Base-by-base conservation (phyloP, 1,140 invertebrate genomes). In the Cherax quadricarinatus region DNA sequence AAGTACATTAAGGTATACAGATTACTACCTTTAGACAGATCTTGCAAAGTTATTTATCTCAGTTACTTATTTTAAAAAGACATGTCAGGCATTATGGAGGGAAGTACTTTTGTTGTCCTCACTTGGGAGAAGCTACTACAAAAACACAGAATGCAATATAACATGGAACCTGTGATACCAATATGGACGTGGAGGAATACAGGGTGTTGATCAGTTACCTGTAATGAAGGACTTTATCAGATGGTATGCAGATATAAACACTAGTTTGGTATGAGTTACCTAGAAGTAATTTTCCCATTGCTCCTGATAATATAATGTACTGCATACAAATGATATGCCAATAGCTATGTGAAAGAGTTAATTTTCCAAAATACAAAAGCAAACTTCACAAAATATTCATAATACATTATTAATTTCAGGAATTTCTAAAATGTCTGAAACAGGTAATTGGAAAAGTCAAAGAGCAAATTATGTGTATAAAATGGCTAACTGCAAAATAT, bases 171-270 rank as follows among this genome's bases (percentile, higher is more conserved):
- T 53, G 51, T 60, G 57, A 83, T 51, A 83, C 81, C 51, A 83
- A 83, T 83, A 57, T 83, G 81, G 81, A 83, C 81, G 81, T 60
- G 24, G 81, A 48, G 57, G 24, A 83, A 83, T 57, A 83, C 81
- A 57, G 51, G 81, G 21, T 30, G 21, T 66, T 66, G 51, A 83
- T 83, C 51, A 83, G n/a, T 51, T 83, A 83, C 81, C 81, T 83
- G 81, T 10, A 83, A 83, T 7, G 16, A 53, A 18, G 21, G n/a
- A 57, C 57, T 21, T 57, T 30, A 57, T 57, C 24, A 60, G 16
- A 66, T 66, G 62, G 62, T 16, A 66, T 21, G 62, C 18, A 6
- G 21, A 66, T 66, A 66, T 57, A 57, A 9, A 57, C 14, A 57
- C 30, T 41, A 41, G 30, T 41, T 41, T 41, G 30, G 30, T 41